Evolutionary conservation across 2,888 invertebrate species (phyloP).

Genomic region (Himalopsyche kuldschensis): DNA sequence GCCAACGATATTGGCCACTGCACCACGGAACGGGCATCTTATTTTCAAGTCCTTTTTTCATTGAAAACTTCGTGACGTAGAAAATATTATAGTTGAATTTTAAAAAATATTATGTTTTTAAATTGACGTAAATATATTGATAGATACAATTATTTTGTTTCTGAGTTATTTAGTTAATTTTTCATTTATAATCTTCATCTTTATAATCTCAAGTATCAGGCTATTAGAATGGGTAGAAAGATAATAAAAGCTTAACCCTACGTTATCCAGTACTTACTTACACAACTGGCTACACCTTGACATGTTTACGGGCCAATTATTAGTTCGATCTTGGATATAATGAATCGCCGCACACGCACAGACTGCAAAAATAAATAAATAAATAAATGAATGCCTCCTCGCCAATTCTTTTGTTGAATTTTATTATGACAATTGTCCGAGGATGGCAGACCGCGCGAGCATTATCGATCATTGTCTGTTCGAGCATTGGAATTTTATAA

Average conservation of each 20-base stretch:
- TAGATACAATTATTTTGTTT: too few species aligned
- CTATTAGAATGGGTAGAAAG: not conserved
- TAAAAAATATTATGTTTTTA: too few species aligned
- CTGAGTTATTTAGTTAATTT: too few species aligned
- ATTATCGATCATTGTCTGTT: constrained; percentile 27
- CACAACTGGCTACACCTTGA: constrained; percentile 50
- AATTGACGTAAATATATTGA: too few species aligned
- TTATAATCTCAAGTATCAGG: not conserved
- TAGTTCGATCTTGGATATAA: constrained; percentile 46
- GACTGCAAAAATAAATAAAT: not conserved
- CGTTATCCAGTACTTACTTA: not conserved
- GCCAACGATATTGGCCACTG: too few species aligned
- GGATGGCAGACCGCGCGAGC: constrained; percentile 3
- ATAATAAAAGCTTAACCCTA: constrained; percentile 1
- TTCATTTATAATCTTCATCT: too few species aligned
- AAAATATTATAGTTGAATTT: too few species aligned
- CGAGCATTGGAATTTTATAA: constrained; percentile 26
- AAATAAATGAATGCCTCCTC: constrained; percentile 10
- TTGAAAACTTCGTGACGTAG: too few species aligned
- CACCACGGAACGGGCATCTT: too few species aligned
- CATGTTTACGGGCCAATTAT: constrained; percentile 64
- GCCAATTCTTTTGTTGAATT: constrained; percentile 30
- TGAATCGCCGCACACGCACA: constrained; percentile 6
- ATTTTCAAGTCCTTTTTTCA: too few species aligned
- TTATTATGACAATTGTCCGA: constrained; percentile 26